A percentile compares a stretch with the other conserved stretches of the same genome.
These are phyloP conservation scores for Lumbricus terrestris DNA, from an alignment of 2,888 invertebrate genomes.

Conservation along the genomic window DNA sequence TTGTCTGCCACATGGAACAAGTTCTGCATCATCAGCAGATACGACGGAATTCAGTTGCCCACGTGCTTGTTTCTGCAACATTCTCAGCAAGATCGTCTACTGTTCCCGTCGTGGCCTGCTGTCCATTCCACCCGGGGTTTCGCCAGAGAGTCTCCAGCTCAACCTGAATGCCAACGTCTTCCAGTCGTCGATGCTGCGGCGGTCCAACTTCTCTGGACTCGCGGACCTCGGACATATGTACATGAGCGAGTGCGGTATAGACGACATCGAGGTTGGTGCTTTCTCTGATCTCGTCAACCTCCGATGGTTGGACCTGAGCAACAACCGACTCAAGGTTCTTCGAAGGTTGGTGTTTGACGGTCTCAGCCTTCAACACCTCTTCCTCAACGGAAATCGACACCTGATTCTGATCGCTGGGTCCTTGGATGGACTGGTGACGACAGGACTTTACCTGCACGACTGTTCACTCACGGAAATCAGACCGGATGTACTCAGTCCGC, in stretches of 20 bases:
- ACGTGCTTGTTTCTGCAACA: conserved; percentile 53
- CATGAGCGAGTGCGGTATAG: conserved; percentile 54
- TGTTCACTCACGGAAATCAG: conserved; percentile 49
- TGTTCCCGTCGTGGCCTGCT: conserved; percentile 51
- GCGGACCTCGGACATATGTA: conserved; percentile 51
- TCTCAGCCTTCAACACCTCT: conserved; percentile 51
- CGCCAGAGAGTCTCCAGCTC: conserved; percentile 49
- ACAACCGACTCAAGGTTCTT: conserved; percentile 51
- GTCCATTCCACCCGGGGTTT: conserved; percentile 52
- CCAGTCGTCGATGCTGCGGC: conserved; percentile 43
- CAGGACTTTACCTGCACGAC: conserved; percentile 55
- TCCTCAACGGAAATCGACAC: conserved; percentile 55
- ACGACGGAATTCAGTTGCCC: conserved; percentile 43
- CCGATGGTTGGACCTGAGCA: conserved; percentile 55
- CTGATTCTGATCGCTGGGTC: conserved; percentile 48
- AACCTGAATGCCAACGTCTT: conserved; percentile 55
- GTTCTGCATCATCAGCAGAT: neutral
- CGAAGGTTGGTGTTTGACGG: conserved; percentile 54
- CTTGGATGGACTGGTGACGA: conserved; percentile 51
- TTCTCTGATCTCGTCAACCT: conserved; percentile 52
- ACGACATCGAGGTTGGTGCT: conserved; percentile 51
- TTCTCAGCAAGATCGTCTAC: conserved; percentile 51
- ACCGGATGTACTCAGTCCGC: conserved; percentile 48
- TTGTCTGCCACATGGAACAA: neutral
- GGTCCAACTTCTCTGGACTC: conserved; percentile 52